phyloP scores from a whole-genome alignment of 2,113 vertebrate species.

The Alligator mississippiensis region DNA sequence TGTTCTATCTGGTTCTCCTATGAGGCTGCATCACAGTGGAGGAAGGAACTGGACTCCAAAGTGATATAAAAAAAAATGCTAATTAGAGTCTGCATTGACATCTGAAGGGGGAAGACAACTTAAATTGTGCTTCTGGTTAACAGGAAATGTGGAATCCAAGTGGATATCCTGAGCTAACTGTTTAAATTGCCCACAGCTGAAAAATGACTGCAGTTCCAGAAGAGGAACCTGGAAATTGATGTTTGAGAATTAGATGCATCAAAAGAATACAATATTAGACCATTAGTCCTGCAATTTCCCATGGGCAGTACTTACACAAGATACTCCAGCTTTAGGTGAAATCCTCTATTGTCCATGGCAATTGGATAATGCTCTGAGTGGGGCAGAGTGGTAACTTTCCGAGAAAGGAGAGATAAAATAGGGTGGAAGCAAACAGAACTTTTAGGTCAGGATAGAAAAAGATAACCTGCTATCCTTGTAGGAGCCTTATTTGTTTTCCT shows the following conservation, averaged over 20 bases:
- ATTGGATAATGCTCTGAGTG: background rate
- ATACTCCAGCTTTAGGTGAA: background rate
- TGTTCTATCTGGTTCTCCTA: background rate
- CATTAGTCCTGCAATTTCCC: background rate
- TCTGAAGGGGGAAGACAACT: background rate
- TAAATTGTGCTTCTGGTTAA: background rate
- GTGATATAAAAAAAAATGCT: background rate
- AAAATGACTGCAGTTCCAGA: background rate
- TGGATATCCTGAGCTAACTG: background rate
- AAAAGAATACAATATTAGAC: background rate
- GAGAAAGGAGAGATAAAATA: background rate
- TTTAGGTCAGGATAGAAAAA: background rate
- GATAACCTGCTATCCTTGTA: background rate
- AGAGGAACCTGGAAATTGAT: background rate
- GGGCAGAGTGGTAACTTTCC: background rate
- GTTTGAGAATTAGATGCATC: background rate
- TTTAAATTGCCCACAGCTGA: background rate
- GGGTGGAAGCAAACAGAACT: background rate
- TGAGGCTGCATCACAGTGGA: background rate
- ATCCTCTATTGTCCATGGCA: background rate
- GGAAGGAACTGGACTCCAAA: background rate
- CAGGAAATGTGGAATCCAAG: background rate
- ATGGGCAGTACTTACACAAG: background rate
- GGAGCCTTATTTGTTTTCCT: constrained; percentile 42
- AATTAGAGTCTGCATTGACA: background rate